phyloP scores from a whole-genome alignment of 2,113 vertebrate species.

The Bombycilla garrulus region DNA sequence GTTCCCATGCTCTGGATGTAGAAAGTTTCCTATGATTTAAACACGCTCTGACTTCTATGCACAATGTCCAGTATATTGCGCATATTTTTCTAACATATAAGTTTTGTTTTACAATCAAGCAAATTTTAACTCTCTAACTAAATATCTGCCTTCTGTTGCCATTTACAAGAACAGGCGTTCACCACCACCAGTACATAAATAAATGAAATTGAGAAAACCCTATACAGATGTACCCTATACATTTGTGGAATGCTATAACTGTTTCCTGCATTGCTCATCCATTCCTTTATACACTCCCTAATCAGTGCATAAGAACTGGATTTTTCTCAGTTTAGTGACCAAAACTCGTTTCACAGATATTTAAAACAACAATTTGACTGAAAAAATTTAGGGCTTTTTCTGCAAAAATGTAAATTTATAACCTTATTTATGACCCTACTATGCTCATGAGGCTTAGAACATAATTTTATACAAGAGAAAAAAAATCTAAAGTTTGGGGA shows the following conservation, averaged over 20 bases:
- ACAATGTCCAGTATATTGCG: neutral
- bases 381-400: neutral
- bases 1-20: neutral
- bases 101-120: neutral
- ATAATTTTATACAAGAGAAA: conserved; percentile 30
- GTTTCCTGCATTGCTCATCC: neutral
- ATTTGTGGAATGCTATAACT: neutral
- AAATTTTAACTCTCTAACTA: neutral
- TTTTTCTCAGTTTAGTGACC: neutral
- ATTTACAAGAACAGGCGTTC: neutral
- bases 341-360: neutral
- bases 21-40: neutral
- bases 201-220: neutral
- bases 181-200: accelerated
- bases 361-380: neutral
- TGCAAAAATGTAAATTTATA: conserved; percentile 17
- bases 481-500: neutral
- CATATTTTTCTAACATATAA: neutral
- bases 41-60: neutral
- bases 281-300: neutral
- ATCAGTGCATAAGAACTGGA: neutral
- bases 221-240: neutral
- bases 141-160: neutral
- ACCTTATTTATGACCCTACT: conserved; percentile 27
- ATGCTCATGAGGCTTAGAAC: conserved; percentile 23